These are phyloP conservation scores for Neoitamus cyanurus DNA, from an alignment of 2,888 invertebrate species.

Conservation along the genomic window DNA sequence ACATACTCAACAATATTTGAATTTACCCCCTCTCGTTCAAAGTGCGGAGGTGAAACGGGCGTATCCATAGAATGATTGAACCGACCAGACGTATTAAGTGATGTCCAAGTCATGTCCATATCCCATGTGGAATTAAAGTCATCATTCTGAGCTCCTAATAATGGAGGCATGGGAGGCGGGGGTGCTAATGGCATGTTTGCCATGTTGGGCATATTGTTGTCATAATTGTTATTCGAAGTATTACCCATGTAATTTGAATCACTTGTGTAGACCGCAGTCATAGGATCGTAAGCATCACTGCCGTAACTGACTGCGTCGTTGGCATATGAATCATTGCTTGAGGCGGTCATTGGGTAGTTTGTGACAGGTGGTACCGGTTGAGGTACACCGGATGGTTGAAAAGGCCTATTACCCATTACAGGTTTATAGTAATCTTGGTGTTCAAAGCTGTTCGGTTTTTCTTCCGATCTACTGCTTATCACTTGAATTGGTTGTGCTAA, in stretches of 20 bases:
- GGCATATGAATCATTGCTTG: not conserved
- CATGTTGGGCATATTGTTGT: slow-evolving; percentile 55
- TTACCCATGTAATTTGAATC: slow-evolving; percentile 54
- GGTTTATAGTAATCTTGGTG: slow-evolving; percentile 67
- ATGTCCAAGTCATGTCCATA: slow-evolving; percentile 67
- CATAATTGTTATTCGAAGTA: slow-evolving; percentile 52
- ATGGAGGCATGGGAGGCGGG: slow-evolving; percentile 64
- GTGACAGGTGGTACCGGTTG: slow-evolving; percentile 58
- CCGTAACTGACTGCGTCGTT: not conserved
- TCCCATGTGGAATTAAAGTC: slow-evolving; percentile 67
- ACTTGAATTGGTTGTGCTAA: slow-evolving; percentile 70
- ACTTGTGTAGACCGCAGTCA: slow-evolving; percentile 55
- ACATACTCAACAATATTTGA: slow-evolving; percentile 72
- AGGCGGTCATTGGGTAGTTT: slow-evolving; percentile 35
- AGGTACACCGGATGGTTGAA: slow-evolving; percentile 55
- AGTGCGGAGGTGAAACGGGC: slow-evolving; percentile 75
- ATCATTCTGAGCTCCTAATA: slow-evolving; percentile 58
- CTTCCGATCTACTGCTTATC: slow-evolving; percentile 69
- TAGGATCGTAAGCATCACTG: slow-evolving; percentile 52
- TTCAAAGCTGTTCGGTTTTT: slow-evolving; percentile 66
- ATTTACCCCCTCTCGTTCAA: slow-evolving; percentile 71
- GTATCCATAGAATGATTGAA: slow-evolving; percentile 68
- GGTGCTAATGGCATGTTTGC: slow-evolving; percentile 59
- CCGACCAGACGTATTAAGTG: slow-evolving; percentile 62
- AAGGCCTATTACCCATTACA: slow-evolving; percentile 57